A percentile compares a stretch with the other conserved stretches of the same genome.
These are phyloP conservation scores for Sarcophaga caerulescens DNA, from an alignment of 2,888 invertebrate genomes.

Conservation along the genomic window DNA sequence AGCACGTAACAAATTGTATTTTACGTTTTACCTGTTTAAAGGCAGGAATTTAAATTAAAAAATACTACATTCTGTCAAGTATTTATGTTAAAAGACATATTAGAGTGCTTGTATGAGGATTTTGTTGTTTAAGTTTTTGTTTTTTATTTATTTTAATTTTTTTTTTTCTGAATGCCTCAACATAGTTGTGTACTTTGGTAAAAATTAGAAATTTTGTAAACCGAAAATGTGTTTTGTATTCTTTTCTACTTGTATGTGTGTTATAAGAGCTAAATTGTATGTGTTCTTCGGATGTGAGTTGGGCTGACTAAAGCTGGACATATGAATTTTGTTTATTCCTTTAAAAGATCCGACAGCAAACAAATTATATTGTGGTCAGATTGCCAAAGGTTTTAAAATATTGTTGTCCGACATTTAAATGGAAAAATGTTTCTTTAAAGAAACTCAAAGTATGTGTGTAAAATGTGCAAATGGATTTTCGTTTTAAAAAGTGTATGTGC, in stretches of 20 bases:
- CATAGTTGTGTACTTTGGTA: not conserved
- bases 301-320: not conserved
- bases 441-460: not conserved
- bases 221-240: not conserved
- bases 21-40: no score
- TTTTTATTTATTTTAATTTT: no score
- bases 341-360: slow-evolving; percentile 24
- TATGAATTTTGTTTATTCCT: slow-evolving; percentile 30
- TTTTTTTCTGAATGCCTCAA: no score
- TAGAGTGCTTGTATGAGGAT: not conserved
- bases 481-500: slow-evolving; percentile 18
- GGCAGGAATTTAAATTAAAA: not conserved
- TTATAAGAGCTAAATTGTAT: not conserved
- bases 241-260: not conserved
- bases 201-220: not conserved
- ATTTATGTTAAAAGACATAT: not conserved
- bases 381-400: slow-evolving; percentile 41
- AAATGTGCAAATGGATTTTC: slow-evolving; percentile 32
- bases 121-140: not conserved
- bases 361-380: slow-evolving; percentile 55
- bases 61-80: not conserved
- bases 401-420: slow-evolving; percentile 17
- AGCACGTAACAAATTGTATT: no score
- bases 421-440: not conserved
- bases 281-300: not conserved